These are phyloP conservation scores for Columba janthina DNA, from an alignment of 2,113 vertebrate species.

Conservation along the genomic window DNA sequence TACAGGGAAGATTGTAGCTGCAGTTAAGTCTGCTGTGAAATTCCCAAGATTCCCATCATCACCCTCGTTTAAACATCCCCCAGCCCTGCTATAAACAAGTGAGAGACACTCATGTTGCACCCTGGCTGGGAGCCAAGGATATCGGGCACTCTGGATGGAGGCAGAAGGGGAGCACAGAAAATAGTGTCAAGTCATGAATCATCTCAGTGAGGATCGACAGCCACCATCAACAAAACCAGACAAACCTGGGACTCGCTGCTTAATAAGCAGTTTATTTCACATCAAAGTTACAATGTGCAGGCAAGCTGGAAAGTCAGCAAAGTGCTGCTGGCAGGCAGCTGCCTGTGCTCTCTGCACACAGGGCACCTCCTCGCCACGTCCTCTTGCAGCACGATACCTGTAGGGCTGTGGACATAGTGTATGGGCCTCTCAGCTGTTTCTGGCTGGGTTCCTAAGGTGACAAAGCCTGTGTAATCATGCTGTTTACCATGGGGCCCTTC, in stretches of 20 bases:
- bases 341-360: neutral
- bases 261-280: neutral
- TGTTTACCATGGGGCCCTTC: neutral
- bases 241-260: neutral
- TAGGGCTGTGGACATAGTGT: neutral
- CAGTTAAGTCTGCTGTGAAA: constrained; percentile 6
- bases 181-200: neutral
- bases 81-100: constrained; percentile 39
- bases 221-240: neutral
- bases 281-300: neutral
- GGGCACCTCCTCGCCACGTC: neutral
- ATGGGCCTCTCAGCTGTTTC: neutral
- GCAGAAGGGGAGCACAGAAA: constrained; percentile 2
- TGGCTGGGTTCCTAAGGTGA: neutral
- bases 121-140: constrained; percentile 1
- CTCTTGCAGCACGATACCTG: neutral
- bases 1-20: neutral
- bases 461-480: neutral
- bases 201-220: neutral
- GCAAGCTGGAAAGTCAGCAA: neutral
- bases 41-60: constrained; percentile 42
- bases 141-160: neutral
- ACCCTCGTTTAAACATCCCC: constrained; percentile 11
- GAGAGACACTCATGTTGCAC: constrained; percentile 1
- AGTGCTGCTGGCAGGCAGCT: neutral